These are phyloP conservation scores for Spinus pinus DNA, from an alignment of 2,797 vertebrate species.

Conservation along the genomic window DNA sequence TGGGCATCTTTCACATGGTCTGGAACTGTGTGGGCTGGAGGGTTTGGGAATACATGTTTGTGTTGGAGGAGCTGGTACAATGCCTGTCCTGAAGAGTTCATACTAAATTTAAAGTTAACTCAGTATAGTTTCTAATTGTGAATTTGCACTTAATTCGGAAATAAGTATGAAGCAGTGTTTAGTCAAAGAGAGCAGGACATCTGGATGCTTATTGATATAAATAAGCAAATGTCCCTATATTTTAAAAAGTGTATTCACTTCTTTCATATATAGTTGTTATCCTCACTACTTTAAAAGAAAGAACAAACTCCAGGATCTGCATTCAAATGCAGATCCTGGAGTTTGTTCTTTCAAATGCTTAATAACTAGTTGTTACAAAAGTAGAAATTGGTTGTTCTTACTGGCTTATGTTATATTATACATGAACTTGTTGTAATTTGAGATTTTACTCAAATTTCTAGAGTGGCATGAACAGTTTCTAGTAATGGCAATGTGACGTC, in stretches of 20 bases:
- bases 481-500: not conserved
- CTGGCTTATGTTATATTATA: not conserved
- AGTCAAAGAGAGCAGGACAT: not conserved
- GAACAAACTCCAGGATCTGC: not conserved
- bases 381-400: not conserved
- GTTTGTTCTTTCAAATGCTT: not conserved
- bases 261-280: not conserved
- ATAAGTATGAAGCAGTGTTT: not conserved
- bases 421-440: not conserved
- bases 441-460: not conserved
- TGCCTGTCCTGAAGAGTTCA: fast-evolving
- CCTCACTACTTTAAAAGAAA: not conserved
- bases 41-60: not conserved
- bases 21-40: not conserved
- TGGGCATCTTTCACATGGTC: not conserved
- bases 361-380: fast-evolving
- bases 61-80: not conserved
- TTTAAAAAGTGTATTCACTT: not conserved
- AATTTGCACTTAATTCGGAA: not conserved
- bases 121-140: not conserved
- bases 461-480: not conserved
- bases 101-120: not conserved
- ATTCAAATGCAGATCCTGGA: too few relatives aligned
- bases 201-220: not conserved
- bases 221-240: not conserved